Evolutionary conservation across 2,888 invertebrate species (phyloP).

Genomic region (Heliconius ethilla): DNA sequence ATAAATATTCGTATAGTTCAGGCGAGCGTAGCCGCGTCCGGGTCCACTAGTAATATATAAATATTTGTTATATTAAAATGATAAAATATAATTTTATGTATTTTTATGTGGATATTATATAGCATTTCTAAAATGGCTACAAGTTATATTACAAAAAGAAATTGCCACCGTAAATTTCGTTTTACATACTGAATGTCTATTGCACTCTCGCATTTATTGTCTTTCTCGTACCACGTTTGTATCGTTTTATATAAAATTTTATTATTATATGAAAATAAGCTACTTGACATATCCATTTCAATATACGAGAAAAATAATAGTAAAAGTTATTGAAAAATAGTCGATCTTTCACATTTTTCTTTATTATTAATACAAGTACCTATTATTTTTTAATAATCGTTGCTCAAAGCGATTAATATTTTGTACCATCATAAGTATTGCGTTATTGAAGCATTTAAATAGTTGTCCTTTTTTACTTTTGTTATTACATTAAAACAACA

Average conservation of each 20-base stretch:
- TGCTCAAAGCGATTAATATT: no score
- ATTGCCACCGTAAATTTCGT: conserved; percentile 15
- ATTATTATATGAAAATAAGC: conserved; percentile 16
- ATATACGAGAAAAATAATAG: not conserved
- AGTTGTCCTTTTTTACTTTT: no score
- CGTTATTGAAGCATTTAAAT: no score
- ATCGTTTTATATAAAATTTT: conserved; percentile 19
- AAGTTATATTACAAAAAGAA: conserved; percentile 8
- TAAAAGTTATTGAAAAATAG: not conserved
- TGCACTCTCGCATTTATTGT: conserved; percentile 20
- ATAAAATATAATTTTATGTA: no score
- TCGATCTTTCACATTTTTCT: not conserved
- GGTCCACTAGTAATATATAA: no score
- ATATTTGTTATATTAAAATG: no score
- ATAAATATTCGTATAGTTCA: no score
- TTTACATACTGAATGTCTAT: conserved; percentile 19
- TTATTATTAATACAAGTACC: no score
- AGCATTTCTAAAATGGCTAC: not conserved
- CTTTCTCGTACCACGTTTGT: conserved; percentile 1
- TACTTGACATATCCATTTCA: not conserved
- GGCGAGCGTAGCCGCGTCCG: no score
- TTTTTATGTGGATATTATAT: not conserved
- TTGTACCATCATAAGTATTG: no score
- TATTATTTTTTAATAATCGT: no score
- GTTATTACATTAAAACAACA: no score